Evolutionary conservation across 2,888 invertebrate genomes (phyloP).

Genomic region (Rugalucina vietnamica): DNA sequence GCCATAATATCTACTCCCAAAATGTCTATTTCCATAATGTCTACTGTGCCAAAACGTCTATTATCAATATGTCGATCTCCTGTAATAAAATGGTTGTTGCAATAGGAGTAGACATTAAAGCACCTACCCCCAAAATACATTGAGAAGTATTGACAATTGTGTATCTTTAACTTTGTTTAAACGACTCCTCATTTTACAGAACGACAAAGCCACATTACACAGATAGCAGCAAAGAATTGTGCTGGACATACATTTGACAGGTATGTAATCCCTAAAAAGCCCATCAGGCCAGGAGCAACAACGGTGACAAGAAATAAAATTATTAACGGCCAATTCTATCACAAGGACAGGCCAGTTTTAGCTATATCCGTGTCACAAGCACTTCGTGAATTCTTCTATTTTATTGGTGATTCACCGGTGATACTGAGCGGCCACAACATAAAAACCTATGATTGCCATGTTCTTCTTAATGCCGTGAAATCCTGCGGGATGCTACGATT

Average conservation of each 20-base stretch:
- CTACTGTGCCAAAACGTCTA: too few species aligned
- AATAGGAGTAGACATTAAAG: too few species aligned
- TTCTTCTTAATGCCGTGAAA: background rate
- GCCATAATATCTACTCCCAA: too few species aligned
- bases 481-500: background rate
- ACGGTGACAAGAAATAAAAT: background rate
- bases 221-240: background rate
- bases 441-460: background rate
- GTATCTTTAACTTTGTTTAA: too few species aligned
- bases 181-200: background rate
- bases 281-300: background rate
- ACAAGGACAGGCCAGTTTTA: background rate
- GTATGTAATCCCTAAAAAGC: background rate
- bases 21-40: too few species aligned
- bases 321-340: background rate
- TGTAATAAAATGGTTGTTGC: too few species aligned
- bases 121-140: too few species aligned
- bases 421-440: constrained; percentile 6
- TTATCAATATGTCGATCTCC: too few species aligned
- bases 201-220: constrained; percentile 1
- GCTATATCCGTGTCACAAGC: background rate
- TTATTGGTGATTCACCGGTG: background rate
- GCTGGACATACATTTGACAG: background rate
- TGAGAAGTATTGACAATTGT: too few species aligned
- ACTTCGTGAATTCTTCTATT: background rate